Percentiles rank a stretch among this genome's conserved stretches.
Evolutionary conservation across 2,888 invertebrate genomes (phyloP).

Genomic region (Scrobipalpa atriplicella): DNA sequence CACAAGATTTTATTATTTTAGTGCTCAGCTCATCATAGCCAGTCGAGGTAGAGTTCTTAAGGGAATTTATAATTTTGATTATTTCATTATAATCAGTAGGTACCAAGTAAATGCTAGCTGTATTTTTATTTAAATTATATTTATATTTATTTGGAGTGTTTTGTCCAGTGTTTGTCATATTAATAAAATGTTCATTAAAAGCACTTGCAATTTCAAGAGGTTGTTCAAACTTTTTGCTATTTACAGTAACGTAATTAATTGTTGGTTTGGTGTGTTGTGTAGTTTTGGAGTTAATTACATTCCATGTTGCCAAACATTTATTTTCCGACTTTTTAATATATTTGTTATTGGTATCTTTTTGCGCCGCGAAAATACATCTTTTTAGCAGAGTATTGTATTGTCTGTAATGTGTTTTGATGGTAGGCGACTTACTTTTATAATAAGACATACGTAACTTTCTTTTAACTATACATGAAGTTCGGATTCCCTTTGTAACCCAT

Average conservation of each 20-base stretch:
- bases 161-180: background rate
- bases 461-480: background rate
- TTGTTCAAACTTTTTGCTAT: background rate
- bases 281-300: background rate
- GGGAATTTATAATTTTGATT: background rate
- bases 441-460: constrained; percentile 6
- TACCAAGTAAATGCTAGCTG: background rate
- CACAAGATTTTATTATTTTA: background rate
- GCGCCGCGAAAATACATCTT: background rate
- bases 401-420: background rate
- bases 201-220: background rate
- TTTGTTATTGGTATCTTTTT: background rate
- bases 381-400: background rate
- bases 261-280: background rate
- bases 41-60: background rate
- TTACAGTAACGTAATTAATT: no score
- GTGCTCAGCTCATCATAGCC: constrained; percentile 12
- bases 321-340: background rate
- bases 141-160: no score
- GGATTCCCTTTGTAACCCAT: background rate
- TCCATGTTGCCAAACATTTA: constrained; percentile 5
- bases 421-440: background rate
- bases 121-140: background rate
- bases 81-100: background rate
- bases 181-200: constrained; percentile 6